Conservation (phyloP, 2,888 invertebrate genomes). For the Mesorhabditis belari region DNA sequence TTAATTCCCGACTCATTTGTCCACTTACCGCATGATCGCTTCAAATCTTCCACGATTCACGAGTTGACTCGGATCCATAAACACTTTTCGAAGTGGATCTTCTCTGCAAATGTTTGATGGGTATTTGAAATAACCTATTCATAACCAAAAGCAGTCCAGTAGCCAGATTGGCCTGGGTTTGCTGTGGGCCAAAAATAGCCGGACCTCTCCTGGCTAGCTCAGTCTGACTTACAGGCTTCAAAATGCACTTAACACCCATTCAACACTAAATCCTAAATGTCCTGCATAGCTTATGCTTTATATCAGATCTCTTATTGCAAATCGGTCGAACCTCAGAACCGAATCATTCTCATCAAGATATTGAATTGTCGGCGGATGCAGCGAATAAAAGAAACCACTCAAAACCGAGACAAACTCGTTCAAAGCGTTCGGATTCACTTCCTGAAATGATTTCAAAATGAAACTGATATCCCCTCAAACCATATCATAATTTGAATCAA, state of each 20-base stretch:
- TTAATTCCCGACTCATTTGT: background rate
- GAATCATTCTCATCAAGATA: constrained; percentile 4
- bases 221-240: no score
- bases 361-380: constrained; percentile 22
- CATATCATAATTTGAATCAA: constrained; percentile 61
- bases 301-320: constrained; percentile 6
- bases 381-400: constrained; percentile 48
- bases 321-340: constrained; percentile 4
- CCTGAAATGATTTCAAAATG: constrained; percentile 19
- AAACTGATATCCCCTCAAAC: constrained; percentile 20
- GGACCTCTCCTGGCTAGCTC: no score
- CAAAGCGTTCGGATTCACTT: constrained; percentile 69
- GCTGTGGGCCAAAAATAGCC: no score
- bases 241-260: no score
- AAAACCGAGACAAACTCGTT: constrained; percentile 69
- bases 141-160: no score
- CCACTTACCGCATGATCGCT: constrained; percentile 16
- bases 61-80: constrained; percentile 33
- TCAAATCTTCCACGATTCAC: constrained; percentile 30
- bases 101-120: no score
- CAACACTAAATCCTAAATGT: background rate
- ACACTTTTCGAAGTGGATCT: constrained; percentile 7
- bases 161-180: no score
- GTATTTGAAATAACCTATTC: no score
- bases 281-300: background rate